Conservation (phyloP, 2,888 invertebrate species). For the Drosophila silvestris region DNA sequence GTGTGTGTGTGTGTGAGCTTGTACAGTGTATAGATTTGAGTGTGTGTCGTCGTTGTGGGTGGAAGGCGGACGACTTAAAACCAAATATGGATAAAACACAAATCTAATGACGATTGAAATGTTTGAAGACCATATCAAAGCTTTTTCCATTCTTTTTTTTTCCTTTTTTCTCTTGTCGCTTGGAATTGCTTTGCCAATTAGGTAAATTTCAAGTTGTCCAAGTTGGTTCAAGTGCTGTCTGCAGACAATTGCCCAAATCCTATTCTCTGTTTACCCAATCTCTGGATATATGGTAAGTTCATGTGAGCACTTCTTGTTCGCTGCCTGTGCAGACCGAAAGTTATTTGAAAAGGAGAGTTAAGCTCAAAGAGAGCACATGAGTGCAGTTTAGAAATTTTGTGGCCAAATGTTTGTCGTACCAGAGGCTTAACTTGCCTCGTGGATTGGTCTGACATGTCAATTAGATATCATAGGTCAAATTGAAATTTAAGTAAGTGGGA, state of each 20-base stretch:
- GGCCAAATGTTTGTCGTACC: conserved; percentile 19
- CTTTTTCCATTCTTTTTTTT: background rate
- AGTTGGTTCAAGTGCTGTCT: conserved; percentile 7
- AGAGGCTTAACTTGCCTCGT: conserved; percentile 13
- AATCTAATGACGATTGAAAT: conserved; percentile 16
- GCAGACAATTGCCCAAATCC: conserved; percentile 4
- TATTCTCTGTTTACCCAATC: background rate
- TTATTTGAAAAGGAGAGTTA: conserved; percentile 5
- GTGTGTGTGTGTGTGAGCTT: conserved; percentile 2
- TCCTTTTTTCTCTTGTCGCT: background rate
- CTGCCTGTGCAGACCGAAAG: background rate
- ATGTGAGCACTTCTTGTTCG: conserved; percentile 11
- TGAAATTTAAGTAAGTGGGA: background rate
- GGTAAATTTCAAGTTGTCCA: conserved; percentile 16
- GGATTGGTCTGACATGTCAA: conserved; percentile 7
- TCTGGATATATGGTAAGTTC: conserved; percentile 2
- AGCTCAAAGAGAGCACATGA: conserved; percentile 12
- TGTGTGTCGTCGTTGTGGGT: conserved; percentile 1
- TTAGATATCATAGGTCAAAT: background rate
- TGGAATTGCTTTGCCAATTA: conserved; percentile 49
- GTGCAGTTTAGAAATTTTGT: conserved; percentile 18
- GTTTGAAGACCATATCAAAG: conserved; percentile 12
- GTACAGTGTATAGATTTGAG: conserved; percentile 22
- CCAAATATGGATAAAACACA: conserved; percentile 17
- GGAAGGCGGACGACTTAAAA: conserved; percentile 7